Conservation (phyloP, 2,888 invertebrate species). For the Callimorpha dominula region DNA sequence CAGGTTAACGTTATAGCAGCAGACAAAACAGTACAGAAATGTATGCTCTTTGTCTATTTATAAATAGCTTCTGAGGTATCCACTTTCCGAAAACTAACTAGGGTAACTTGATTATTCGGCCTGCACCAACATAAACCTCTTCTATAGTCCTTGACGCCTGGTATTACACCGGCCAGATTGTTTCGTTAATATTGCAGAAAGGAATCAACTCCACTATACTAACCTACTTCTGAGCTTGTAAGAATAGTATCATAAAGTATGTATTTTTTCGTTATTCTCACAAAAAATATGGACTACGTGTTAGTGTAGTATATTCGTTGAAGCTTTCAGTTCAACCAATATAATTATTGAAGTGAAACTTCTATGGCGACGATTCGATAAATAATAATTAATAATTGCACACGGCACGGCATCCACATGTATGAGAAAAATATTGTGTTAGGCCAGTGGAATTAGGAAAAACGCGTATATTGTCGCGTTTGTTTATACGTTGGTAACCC, state of each 20-base stretch:
- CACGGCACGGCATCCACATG: no score
- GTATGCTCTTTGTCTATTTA: no score
- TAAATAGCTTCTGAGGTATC: neutral
- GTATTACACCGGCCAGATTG: slow-evolving; percentile 5
- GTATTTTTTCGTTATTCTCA: neutral
- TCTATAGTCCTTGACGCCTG: neutral
- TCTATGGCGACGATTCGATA: no score
- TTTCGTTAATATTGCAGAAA: slow-evolving; percentile 12
- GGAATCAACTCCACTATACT: neutral
- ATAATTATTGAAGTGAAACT: no score
- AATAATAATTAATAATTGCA: no score
- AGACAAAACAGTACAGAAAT: no score
- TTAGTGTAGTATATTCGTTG: neutral
- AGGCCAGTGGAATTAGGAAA: no score
- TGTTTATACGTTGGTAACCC: no score
- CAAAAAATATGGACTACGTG: neutral
- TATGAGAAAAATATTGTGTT: no score
- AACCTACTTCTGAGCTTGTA: neutral
- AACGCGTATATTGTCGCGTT: no score
- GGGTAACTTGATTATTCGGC: neutral
- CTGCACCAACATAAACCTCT: neutral
- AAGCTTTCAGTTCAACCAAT: no score
- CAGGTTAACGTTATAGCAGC: no score
- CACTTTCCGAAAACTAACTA: neutral
- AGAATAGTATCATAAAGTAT: slow-evolving; percentile 7